These are phyloP conservation scores for Zaprionus ghesquierei DNA, from an alignment of 1,140 invertebrate species.

Conservation along the genomic window DNA sequence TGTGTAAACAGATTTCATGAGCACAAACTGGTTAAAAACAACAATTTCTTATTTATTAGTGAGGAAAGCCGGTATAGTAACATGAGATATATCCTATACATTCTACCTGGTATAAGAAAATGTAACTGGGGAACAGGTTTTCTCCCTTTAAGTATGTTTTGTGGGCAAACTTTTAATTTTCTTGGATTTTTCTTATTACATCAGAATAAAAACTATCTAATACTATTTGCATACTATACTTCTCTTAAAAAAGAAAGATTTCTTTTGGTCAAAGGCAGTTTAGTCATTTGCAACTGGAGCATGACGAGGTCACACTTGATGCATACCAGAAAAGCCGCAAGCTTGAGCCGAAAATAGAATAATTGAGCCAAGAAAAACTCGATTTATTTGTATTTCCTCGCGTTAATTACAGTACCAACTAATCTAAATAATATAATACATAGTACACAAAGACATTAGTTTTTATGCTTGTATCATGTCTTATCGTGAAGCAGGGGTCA, in stretches of 20 bases:
- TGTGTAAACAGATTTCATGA: too few species aligned
- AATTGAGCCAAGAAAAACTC: background rate
- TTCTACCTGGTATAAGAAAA: slow-evolving; percentile 23
- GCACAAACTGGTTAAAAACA: slow-evolving; percentile 1
- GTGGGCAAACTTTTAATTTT: slow-evolving; percentile 12
- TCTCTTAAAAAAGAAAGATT: background rate
- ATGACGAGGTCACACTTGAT: slow-evolving; percentile 16
- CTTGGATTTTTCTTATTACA: background rate
- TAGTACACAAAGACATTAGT: background rate
- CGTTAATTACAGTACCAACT: background rate
- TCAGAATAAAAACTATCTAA: background rate
- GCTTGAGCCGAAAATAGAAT: background rate
- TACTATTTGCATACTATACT: background rate
- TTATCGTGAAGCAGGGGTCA: slow-evolving; percentile 15
- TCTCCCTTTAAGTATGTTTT: background rate
- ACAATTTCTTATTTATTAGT: slow-evolving; percentile 9
- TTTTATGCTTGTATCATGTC: background rate
- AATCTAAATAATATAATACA: background rate
- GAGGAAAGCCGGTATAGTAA: slow-evolving; percentile 9
- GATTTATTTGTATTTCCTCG: slow-evolving; percentile 19
- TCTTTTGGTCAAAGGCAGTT: background rate
- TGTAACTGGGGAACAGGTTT: slow-evolving; percentile 30
- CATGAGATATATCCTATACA: slow-evolving; percentile 14
- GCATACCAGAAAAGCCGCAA: slow-evolving; percentile 1
- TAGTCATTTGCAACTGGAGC: slow-evolving; percentile 14